Evolutionary conservation across 2,113 vertebrate genomes (phyloP).

Genomic region (Okapia johnstoni): DNA sequence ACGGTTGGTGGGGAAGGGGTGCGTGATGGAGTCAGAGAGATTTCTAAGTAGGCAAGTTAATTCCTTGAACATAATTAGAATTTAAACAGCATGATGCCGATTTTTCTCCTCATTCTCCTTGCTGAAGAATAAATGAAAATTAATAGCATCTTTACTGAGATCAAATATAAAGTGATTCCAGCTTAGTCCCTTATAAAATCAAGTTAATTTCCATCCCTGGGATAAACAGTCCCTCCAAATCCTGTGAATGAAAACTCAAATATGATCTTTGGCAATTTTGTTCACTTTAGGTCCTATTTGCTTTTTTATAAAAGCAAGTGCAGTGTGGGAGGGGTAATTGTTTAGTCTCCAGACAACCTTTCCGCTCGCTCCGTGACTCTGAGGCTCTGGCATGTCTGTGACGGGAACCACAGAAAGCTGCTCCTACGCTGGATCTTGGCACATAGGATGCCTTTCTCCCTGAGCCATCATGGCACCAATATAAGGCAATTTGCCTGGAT

Average conservation of each 20-base stretch:
- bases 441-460: background rate
- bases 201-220: conserved; percentile 49
- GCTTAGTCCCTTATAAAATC: conserved; percentile 59
- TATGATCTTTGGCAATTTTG: background rate
- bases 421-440: background rate
- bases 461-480: background rate
- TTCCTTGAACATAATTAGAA: conserved; percentile 53
- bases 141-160: conserved; percentile 56
- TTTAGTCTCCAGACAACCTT: conserved; percentile 30
- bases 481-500: conserved; percentile 33
- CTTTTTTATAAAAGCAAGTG: conserved; percentile 36
- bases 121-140: conserved; percentile 59
- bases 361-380: background rate
- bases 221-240: conserved; percentile 50
- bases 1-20: background rate
- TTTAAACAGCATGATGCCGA: conserved; percentile 40
- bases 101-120: background rate
- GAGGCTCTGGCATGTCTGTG: background rate
- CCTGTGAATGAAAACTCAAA: conserved; percentile 45
- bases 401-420: background rate
- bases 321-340: background rate
- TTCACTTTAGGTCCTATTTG: conserved; percentile 20
- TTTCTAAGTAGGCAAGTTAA: conserved; percentile 44
- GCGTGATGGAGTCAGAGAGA: background rate
- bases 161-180: conserved; percentile 48